Evolutionary conservation across 2,888 invertebrate genomes (phyloP).

Genomic region (Sericinus montela): DNA sequence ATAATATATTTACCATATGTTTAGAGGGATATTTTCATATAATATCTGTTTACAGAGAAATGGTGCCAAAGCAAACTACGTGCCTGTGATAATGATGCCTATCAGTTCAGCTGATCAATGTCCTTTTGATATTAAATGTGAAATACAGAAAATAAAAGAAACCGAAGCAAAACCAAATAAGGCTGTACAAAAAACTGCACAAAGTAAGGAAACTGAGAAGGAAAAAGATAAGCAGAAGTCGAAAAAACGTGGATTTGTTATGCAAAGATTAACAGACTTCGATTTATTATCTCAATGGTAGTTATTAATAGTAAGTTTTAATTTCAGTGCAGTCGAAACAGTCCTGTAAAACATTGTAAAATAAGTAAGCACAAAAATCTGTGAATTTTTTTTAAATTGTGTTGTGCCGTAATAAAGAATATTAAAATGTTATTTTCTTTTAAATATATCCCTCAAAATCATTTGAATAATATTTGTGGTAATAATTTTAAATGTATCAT

Average conservation of each 20-base stretch:
- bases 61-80: conserved; percentile 43
- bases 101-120: conserved; percentile 57
- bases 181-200: background rate
- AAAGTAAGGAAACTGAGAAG: conserved; percentile 33
- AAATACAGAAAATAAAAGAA: conserved; percentile 48
- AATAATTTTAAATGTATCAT: too few relatives aligned
- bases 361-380: too few relatives aligned
- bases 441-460: too few relatives aligned
- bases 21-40: too few relatives aligned
- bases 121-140: conserved; percentile 62
- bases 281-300: conserved; percentile 67
- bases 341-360: too few relatives aligned
- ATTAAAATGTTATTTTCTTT: too few relatives aligned
- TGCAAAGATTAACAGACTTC: conserved; percentile 62
- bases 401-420: too few relatives aligned
- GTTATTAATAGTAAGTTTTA: background rate
- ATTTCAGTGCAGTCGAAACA: too few relatives aligned
- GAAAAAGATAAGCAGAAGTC: conserved; percentile 44
- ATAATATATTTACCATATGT: too few relatives aligned
- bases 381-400: too few relatives aligned
- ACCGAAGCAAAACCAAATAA: conserved; percentile 26
- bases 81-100: conserved; percentile 70
- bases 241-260: conserved; percentile 53
- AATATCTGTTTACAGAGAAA: conserved; percentile 29
- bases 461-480: too few relatives aligned